These are phyloP conservation scores for Ophion slaviceki DNA, from an alignment of 2,888 invertebrate genomes.

Conservation along the genomic window DNA sequence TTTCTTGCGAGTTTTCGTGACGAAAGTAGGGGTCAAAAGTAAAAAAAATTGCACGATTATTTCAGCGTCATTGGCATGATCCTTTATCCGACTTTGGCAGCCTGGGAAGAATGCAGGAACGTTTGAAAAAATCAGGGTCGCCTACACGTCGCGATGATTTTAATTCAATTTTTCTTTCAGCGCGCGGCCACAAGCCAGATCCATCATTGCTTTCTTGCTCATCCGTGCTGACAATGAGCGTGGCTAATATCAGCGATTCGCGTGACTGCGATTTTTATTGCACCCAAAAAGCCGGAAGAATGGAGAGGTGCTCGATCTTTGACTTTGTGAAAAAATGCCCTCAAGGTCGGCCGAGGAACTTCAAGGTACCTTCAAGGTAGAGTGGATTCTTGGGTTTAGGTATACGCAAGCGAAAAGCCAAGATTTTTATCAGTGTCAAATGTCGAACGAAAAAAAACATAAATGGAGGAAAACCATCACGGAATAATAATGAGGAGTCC, in stretches of 20 bases:
- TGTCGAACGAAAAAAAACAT: background rate
- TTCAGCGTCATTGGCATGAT: background rate
- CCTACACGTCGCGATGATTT: background rate
- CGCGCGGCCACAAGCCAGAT: background rate
- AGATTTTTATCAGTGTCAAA: background rate
- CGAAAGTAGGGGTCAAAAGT: background rate
- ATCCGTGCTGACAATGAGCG: background rate
- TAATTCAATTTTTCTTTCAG: background rate
- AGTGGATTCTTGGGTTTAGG: background rate
- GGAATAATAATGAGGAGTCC: background rate
- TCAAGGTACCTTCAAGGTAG: constrained; percentile 2
- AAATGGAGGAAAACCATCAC: background rate
- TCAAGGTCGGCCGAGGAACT: background rate
- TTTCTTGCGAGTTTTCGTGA: background rate
- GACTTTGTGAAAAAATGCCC: background rate
- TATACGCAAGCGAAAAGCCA: background rate
- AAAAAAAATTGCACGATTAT: background rate
- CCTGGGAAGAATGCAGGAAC: background rate
- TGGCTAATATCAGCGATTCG: background rate
- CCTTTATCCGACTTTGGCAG: background rate
- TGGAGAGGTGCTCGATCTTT: background rate
- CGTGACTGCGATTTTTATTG: background rate
- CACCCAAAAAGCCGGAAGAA: background rate
- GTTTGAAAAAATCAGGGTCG: background rate
- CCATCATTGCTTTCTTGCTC: background rate